Evolutionary conservation across 2,888 invertebrate genomes (phyloP).

Genomic region (Fragum whitleyi): DNA sequence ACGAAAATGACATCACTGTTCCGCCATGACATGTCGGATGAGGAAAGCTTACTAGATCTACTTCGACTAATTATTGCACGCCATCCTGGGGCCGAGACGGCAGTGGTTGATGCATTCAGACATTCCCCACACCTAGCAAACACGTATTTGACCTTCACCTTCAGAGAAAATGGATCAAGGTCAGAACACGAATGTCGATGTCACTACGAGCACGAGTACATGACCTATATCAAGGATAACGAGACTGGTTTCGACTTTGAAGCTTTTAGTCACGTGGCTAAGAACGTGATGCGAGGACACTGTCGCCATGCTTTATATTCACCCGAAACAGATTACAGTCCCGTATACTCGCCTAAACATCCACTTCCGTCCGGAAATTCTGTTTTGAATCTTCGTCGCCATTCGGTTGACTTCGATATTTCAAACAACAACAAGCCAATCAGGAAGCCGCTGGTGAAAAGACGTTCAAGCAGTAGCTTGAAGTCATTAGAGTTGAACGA

Average conservation of each 20-base stretch:
- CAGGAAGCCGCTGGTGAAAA: conserved; percentile 14
- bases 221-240: conserved; percentile 58
- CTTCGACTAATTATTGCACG: conserved; percentile 53
- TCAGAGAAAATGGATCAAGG: conserved; percentile 49
- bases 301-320: conserved; percentile 48
- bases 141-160: conserved; percentile 53
- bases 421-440: conserved; percentile 9
- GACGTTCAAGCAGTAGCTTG: conserved; percentile 51
- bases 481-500: conserved; percentile 46
- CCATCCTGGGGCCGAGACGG: conserved; percentile 52
- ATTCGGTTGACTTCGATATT: conserved; percentile 36
- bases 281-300: conserved; percentile 55
- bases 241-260: conserved; percentile 59
- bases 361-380: conserved; percentile 9
- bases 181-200: conserved; percentile 57
- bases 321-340: conserved; percentile 13
- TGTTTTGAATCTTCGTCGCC: conserved; percentile 34
- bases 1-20: conserved; percentile 12
- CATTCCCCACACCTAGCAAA: conserved; percentile 54
- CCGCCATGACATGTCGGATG: conserved; percentile 46
- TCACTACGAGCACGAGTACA: conserved; percentile 64
- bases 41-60: conserved; percentile 55
- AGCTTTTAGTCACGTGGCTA: conserved; percentile 59
- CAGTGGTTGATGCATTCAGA: conserved; percentile 41
- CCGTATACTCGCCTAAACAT: not conserved